Evolutionary conservation across 2,888 invertebrate genomes (phyloP).

Genomic region (Bombyx huttoni): DNA sequence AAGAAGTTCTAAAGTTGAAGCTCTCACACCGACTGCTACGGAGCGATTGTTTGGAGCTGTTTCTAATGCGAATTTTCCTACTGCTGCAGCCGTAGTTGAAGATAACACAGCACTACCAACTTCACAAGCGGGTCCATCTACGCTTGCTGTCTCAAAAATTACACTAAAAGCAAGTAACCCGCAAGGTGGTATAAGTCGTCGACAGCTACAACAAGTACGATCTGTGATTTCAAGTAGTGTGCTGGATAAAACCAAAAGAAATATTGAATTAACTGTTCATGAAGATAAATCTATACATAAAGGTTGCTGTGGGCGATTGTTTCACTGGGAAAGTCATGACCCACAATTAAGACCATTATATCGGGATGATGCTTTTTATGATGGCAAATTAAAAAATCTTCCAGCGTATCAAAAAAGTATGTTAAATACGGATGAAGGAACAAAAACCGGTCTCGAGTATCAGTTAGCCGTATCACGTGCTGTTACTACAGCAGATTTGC

Average conservation of each 20-base stretch:
- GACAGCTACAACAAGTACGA: slow-evolving; percentile 46
- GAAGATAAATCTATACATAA: slow-evolving; percentile 15
- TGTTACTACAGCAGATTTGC: slow-evolving; percentile 43
- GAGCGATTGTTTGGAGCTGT: slow-evolving; percentile 26
- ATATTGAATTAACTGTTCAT: slow-evolving; percentile 24
- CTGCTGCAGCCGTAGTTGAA: slow-evolving; percentile 45
- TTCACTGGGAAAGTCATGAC: slow-evolving; percentile 47
- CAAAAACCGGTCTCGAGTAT: slow-evolving; percentile 54
- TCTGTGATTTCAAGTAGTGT: slow-evolving; percentile 40
- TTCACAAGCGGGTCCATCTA: slow-evolving; percentile 36
- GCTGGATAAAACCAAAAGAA: slow-evolving; percentile 22
- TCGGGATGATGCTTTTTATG: slow-evolving; percentile 58
- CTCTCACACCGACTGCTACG: slow-evolving; percentile 21
- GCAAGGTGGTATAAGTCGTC: slow-evolving; percentile 35
- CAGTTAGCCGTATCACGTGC: slow-evolving; percentile 58
- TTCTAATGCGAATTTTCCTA: slow-evolving; percentile 44
- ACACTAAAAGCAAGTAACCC: slow-evolving; percentile 38
- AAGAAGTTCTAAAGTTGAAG: slow-evolving; percentile 16
- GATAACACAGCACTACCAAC: slow-evolving; percentile 16
- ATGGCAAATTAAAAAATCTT: slow-evolving; percentile 40
- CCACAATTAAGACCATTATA: slow-evolving; percentile 53
- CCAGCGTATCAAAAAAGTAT: slow-evolving; percentile 51
- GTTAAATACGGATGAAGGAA: slow-evolving; percentile 24
- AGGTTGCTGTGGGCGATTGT: slow-evolving; percentile 38
- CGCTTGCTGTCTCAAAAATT: slow-evolving; percentile 30